phyloP scores from a whole-genome alignment of 2,113 vertebrate species.

The Cyprinodon brontotheroides region DNA sequence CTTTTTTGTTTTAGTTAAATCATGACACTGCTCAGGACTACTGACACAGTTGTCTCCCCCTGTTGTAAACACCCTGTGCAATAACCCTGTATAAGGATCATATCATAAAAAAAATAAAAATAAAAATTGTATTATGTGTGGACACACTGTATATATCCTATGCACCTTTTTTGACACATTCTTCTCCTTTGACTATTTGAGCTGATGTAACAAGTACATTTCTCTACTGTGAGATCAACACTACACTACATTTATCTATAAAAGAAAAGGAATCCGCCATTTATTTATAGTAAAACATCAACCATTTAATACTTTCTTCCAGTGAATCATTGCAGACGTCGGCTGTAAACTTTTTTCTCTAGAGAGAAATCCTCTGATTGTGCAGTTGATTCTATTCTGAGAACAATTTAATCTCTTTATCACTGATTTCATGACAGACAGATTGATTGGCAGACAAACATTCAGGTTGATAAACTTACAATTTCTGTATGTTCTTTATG shows the following conservation, averaged over 20 bases:
- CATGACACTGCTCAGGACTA: too few species aligned
- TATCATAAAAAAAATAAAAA: too few species aligned
- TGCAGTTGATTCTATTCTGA: conserved; percentile 57
- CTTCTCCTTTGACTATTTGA: not conserved
- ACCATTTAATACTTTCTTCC: conserved; percentile 11
- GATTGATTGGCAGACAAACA: conserved; percentile 50
- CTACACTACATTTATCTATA: not conserved
- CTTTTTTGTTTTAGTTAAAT: too few species aligned
- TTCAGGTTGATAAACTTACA: conserved; percentile 38
- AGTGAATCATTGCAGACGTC: conserved; percentile 17
- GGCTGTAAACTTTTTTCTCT: conserved; percentile 20
- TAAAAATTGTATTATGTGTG: too few species aligned
- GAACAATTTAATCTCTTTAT: conserved; percentile 46
- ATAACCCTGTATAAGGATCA: too few species aligned
- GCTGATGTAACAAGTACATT: not conserved
- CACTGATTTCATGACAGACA: conserved; percentile 32
- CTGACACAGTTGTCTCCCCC: too few species aligned
- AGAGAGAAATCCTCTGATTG: conserved; percentile 32
- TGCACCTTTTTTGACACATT: too few species aligned
- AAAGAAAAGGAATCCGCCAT: not conserved
- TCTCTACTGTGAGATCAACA: too few species aligned
- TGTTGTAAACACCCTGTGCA: too few species aligned
- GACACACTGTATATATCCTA: too few species aligned
- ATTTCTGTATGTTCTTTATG: not conserved
- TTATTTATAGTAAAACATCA: not conserved